Base-by-base conservation (phyloP, 2,888 invertebrate genomes). In the Morpho achilles region DNA sequence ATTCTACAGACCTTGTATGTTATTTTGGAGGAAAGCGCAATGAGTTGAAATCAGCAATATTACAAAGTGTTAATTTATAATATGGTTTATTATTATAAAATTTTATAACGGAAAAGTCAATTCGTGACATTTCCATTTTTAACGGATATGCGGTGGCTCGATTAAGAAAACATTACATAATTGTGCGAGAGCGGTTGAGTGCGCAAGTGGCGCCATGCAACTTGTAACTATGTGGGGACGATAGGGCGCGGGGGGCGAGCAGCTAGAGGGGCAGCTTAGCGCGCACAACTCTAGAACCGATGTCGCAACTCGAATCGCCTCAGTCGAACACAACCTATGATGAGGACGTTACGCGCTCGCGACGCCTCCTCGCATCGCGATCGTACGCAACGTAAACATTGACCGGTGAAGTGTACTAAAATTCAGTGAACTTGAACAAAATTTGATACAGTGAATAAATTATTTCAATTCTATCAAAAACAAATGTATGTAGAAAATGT, bases 141-240 rank as follows among this genome's bases (percentile, higher is more conserved):
- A 80, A 79, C 72, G 72, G 73, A 75, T 79, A 56, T 62, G 77
- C 77, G 80, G 79, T 80, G 75, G 80, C 79, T 84, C 81, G 82
- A 87, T 87, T 86, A 87, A 85, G 84, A 87, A 88, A 88, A 87
- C 83, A 87, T 87, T 87, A 87, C 81, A 87, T 89, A 88, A 88
- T 87, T 87, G 83, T 86, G 79, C 77, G 80, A 82, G 80, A 82
- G 80, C 79, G 80, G 78, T 75, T 76, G 73, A 78, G 74, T 74
- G 83, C 81, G 83, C 84, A 82, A 87, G 89, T 88, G 85, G 88
- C 88, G 88, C 88, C 87, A 77, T 84, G 79, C 83, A 82, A 84
- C 84, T 82, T 85, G 84, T 84, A 86, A 88, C 87, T 87, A 85
- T 82, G 82, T 79, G 75, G 79, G 81, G 80, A 78, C 69, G 72